These are phyloP conservation scores for Nudaria mundana DNA, from an alignment of 2,888 invertebrate genomes.

Conservation along the genomic window DNA sequence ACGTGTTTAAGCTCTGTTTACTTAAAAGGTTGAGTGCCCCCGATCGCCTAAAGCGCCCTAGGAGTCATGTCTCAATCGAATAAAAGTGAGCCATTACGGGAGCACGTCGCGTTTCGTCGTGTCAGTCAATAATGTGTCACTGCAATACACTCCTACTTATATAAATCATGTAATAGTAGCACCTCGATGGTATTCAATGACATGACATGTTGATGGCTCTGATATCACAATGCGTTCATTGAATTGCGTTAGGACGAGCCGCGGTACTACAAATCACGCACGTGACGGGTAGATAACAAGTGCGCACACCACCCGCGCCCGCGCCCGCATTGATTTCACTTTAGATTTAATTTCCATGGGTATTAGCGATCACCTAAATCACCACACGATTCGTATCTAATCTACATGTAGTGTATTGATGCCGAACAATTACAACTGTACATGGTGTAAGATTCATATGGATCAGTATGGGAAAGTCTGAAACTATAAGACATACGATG, in stretches of 20 bases:
- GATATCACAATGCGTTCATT: conserved; percentile 17
- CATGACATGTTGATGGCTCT: conserved; percentile 11
- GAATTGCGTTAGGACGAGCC: conserved; percentile 8
- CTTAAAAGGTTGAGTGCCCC: conserved; percentile 18
- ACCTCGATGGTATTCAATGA: conserved; percentile 22
- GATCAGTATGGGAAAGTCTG: too few relatives aligned
- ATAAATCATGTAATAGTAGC: conserved; percentile 38
- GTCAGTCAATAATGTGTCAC: conserved; percentile 9
- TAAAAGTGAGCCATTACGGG: conserved; percentile 36
- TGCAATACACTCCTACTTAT: conserved; percentile 31
- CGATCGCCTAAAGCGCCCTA: conserved; percentile 17
- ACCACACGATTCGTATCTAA: conserved; percentile 8
- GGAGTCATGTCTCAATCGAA: conserved; percentile 32
- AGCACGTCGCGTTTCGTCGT: conserved; percentile 22
- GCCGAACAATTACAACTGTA: too few relatives aligned
- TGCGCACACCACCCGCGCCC: conserved; percentile 1
- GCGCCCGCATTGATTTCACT: conserved; percentile 11
- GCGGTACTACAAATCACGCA: conserved; percentile 10
- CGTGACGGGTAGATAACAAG: conserved; percentile 8
- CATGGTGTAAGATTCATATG: too few relatives aligned
- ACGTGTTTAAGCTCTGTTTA: conserved; percentile 9
- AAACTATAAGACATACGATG: too few relatives aligned
- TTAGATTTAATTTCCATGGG: conserved; percentile 1
- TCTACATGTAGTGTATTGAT: too few relatives aligned
- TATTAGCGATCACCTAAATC: conserved; percentile 3